A percentile compares a stretch with the other conserved stretches of the same genome.
phyloP scores from a whole-genome alignment of 2,113 vertebrate species.

The Echinops telfairi region DNA sequence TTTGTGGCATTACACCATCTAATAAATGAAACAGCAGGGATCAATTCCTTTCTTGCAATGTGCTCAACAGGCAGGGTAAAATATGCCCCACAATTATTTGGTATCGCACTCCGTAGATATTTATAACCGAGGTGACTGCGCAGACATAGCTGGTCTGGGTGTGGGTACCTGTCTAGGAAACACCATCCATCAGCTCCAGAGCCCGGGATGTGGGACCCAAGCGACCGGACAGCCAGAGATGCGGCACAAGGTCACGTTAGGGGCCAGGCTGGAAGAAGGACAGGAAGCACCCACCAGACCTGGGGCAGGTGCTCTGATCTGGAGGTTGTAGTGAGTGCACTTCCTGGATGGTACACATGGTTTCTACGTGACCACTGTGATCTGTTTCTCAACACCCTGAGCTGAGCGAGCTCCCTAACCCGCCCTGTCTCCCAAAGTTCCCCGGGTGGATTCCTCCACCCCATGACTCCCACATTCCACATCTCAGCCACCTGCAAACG shows the following conservation, averaged over 20 bases:
- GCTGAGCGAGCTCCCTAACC: too few relatives aligned
- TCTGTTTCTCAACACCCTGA: too few relatives aligned
- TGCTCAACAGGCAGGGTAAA: constrained; percentile 83
- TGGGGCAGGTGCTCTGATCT: neutral
- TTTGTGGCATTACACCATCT: constrained; percentile 83
- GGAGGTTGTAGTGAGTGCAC: neutral
- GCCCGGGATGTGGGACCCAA: neutral
- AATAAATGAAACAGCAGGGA: constrained; percentile 85
- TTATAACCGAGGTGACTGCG: constrained; percentile 67
- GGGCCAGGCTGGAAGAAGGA: neutral
- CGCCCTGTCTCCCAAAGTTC: too few relatives aligned
- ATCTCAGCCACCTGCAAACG: accelerated
- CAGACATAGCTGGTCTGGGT: neutral
- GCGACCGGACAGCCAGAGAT: accelerated
- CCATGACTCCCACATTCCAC: neutral
- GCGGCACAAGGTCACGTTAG: neutral
- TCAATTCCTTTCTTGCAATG: constrained; percentile 80
- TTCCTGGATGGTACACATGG: neutral
- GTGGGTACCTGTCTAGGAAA: constrained; percentile 32
- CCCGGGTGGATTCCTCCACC: too few relatives aligned
- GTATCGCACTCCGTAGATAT: constrained; percentile 78
- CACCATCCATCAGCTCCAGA: constrained; percentile 13
- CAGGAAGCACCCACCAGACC: neutral
- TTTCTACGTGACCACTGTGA: too few relatives aligned
- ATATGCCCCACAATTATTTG: constrained; percentile 61